These are phyloP conservation scores for Catocala fraxini DNA, from an alignment of 2,888 invertebrate genomes.

Conservation along the genomic window DNA sequence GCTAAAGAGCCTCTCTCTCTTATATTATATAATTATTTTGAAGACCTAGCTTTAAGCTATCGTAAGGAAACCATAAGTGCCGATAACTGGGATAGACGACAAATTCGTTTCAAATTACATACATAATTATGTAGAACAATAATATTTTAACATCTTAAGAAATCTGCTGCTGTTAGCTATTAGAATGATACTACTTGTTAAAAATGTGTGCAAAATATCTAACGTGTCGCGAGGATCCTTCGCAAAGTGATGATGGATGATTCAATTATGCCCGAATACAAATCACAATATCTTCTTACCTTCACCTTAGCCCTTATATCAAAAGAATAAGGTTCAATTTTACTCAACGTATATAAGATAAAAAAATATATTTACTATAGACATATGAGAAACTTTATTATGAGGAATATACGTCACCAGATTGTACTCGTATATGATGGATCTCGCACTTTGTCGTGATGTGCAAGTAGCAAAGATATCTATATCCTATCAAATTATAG, in stretches of 20 bases:
- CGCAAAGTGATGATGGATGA: constrained; percentile 53
- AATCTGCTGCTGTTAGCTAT: too few relatives aligned
- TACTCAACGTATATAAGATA: not conserved
- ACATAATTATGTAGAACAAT: too few relatives aligned
- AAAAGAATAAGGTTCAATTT: constrained; percentile 22
- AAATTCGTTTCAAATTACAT: too few relatives aligned
- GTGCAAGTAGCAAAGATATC: not conserved
- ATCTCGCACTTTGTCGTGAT: constrained; percentile 32
- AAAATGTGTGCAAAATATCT: constrained; percentile 30
- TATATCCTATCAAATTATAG: too few relatives aligned
- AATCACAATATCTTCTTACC: constrained; percentile 28
- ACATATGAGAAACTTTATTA: constrained; percentile 39
- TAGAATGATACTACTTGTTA: constrained; percentile 10
- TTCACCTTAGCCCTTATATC: constrained; percentile 21
- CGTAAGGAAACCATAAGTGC: too few relatives aligned
- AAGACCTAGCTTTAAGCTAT: too few relatives aligned
- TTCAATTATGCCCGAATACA: constrained; percentile 52
- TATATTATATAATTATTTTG: too few relatives aligned
- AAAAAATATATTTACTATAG: too few relatives aligned
- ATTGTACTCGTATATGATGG: constrained; percentile 39
- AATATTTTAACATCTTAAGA: too few relatives aligned
- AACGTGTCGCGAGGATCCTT: constrained; percentile 47
- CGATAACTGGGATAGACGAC: too few relatives aligned
- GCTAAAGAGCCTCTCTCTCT: too few relatives aligned
- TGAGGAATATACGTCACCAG: constrained; percentile 46